These are phyloP conservation scores for Camelus bactrianus DNA, from an alignment of 2,113 vertebrate genomes.

Conservation along the genomic window DNA sequence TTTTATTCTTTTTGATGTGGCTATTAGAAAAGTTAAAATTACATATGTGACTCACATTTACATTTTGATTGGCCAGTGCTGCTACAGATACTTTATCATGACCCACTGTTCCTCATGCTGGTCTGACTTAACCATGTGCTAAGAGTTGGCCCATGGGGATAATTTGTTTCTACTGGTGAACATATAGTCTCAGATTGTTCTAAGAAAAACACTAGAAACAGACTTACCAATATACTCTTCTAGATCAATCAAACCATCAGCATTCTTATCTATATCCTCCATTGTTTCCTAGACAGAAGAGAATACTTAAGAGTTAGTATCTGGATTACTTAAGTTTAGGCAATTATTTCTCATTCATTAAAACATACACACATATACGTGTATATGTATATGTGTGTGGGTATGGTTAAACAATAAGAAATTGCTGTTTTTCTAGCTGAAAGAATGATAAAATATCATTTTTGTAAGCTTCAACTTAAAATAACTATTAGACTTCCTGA, in stretches of 20 bases:
- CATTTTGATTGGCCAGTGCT: not conserved
- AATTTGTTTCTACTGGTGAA: not conserved
- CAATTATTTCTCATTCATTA: conserved; percentile 24
- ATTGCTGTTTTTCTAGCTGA: not conserved
- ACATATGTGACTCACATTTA: not conserved
- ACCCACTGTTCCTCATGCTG: not conserved
- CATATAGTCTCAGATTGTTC: not conserved
- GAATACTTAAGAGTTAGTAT: not conserved
- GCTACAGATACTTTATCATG: not conserved
- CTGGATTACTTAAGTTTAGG: not conserved
- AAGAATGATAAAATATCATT: conserved; percentile 24
- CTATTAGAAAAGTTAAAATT: conserved; percentile 27
- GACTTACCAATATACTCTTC: conserved; percentile 96
- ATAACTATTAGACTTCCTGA: not conserved
- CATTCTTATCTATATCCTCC: conserved; percentile 97
- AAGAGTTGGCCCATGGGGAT: not conserved
- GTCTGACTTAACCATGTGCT: not conserved
- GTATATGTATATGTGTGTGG: not conserved
- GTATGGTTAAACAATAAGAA: not conserved
- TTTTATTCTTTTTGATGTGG: not conserved
- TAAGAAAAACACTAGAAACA: conserved; percentile 18
- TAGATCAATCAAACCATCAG: conserved; percentile 94
- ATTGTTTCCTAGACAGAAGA: conserved; percentile 92
- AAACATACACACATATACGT: not conserved
- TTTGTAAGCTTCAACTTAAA: not conserved